Evolutionary conservation across 1,140 invertebrate species (phyloP).

Genomic region (Drosophila parvula): DNA sequence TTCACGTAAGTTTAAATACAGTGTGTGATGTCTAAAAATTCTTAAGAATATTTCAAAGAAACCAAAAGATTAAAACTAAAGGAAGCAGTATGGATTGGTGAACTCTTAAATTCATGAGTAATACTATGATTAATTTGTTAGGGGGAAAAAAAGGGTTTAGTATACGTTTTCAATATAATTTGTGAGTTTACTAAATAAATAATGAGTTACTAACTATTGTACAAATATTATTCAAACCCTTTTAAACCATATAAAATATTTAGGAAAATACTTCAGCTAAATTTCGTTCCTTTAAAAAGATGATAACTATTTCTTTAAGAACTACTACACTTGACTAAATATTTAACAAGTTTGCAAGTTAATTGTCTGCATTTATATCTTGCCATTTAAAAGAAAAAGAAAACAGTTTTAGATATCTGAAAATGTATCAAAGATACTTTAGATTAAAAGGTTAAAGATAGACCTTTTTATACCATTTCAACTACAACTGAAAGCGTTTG

Average conservation of each 20-base stretch:
- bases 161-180: not conserved
- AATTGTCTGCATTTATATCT: not conserved
- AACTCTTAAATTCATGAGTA: too few species aligned
- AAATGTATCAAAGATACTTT: not conserved
- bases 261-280: not conserved
- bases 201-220: not conserved
- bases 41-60: not conserved
- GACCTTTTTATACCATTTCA: not conserved
- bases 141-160: not conserved
- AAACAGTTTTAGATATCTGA: too few species aligned
- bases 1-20: constrained; percentile 17
- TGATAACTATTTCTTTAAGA: not conserved
- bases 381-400: too few species aligned
- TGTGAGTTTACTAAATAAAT: not conserved
- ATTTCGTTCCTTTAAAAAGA: not conserved
- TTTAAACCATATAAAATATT: not conserved
- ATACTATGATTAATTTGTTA: too few species aligned
- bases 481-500: not conserved
- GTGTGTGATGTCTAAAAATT: not conserved
- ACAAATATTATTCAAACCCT: not conserved
- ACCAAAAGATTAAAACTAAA: accelerated
- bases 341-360: not conserved
- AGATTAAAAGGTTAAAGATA: too few species aligned
- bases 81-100: too few species aligned
- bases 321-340: not conserved